phyloP scores from a whole-genome alignment of 1,140 invertebrate genomes.

The Drosophila bipectinata region DNA sequence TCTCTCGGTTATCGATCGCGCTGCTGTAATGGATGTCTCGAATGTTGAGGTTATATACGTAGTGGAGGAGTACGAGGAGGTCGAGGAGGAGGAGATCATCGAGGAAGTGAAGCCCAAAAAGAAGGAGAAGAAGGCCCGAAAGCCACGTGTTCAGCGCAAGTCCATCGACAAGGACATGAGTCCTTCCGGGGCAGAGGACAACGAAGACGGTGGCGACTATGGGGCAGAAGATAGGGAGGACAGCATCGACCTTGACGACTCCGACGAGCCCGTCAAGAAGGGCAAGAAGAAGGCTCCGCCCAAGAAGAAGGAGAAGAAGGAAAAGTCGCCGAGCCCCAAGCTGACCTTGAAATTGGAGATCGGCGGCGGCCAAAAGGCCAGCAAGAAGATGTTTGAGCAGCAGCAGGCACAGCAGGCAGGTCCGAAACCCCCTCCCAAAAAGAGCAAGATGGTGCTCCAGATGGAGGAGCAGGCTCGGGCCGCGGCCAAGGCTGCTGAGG shows the following conservation, averaged over 20 bases:
- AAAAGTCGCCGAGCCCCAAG: constrained; percentile 81
- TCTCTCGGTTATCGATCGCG: constrained; percentile 83
- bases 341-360: constrained; percentile 83
- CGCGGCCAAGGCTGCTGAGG: constrained; percentile 78
- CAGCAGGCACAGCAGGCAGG: constrained; percentile 60
- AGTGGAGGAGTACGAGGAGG: constrained; percentile 82
- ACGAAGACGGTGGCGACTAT: constrained; percentile 46
- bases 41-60: constrained; percentile 84
- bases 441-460: constrained; percentile 81
- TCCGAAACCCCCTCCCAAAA: constrained; percentile 81
- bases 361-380: constrained; percentile 77
- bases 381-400: constrained; percentile 82
- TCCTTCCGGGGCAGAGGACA: constrained; percentile 34
- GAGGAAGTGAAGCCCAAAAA: constrained; percentile 79
- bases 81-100: constrained; percentile 70
- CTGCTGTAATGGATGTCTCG: constrained; percentile 83
- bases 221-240: constrained; percentile 66
- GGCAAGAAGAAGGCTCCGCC: constrained; percentile 79
- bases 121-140: constrained; percentile 71
- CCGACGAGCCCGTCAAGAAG: constrained; percentile 73
- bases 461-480: constrained; percentile 80
- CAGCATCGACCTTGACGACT: constrained; percentile 67
- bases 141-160: constrained; percentile 66
- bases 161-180: constrained; percentile 71
- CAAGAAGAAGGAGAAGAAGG: constrained; percentile 83